Conservation (phyloP, 2,113 vertebrate genomes). For the Ramphastos sulfuratus region DNA sequence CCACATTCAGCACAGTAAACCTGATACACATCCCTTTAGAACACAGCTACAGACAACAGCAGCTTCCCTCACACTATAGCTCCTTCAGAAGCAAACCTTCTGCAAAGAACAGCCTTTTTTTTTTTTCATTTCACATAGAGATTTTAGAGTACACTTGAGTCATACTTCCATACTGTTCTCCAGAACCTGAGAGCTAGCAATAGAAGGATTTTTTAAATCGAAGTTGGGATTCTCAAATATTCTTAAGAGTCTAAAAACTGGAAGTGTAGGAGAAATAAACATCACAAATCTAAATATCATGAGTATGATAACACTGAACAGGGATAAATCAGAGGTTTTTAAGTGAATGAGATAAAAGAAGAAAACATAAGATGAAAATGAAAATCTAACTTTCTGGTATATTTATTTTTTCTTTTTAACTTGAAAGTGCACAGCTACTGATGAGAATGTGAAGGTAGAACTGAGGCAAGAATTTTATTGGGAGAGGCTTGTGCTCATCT, state of each 20-base stretch:
- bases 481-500: not conserved
- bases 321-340: not conserved
- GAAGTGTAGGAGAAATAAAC: slow-evolving; percentile 41
- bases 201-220: slow-evolving; percentile 47
- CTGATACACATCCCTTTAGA: rapidly evolving
- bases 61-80: not conserved
- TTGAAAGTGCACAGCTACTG: not conserved
- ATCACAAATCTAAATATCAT: not conserved
- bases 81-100: not conserved
- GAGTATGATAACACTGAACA: not conserved
- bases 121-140: slow-evolving; percentile 13
- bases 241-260: slow-evolving; percentile 32
- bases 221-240: slow-evolving; percentile 42
- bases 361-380: not conserved
- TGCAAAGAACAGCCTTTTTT: not conserved
- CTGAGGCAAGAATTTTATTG: not conserved
- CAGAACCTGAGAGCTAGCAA: slow-evolving; percentile 32
- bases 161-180: slow-evolving; percentile 11
- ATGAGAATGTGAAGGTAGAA: not conserved
- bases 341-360: not conserved
- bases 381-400: not conserved
- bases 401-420: not conserved
- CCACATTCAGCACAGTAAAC: not conserved
- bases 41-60: rapidly evolving
- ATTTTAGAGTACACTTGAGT: slow-evolving; percentile 54